Percentiles rank a stretch among this genome's conserved stretches.
Conservation (phyloP, 2,888 invertebrate genomes). For the Scaptomyza tumidula region DNA sequence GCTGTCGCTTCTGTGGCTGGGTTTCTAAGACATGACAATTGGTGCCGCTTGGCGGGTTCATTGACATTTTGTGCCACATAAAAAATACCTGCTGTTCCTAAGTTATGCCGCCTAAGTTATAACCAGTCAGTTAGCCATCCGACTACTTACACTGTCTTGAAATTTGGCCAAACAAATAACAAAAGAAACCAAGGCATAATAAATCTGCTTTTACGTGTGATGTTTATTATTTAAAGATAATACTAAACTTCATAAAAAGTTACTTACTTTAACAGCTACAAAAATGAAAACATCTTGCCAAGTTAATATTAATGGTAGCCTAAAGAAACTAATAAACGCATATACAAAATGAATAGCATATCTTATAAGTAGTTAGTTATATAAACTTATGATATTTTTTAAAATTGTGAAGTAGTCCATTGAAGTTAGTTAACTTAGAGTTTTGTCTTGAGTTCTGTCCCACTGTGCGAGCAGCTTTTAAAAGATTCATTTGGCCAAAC, state of each 20-base stretch:
- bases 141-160: constrained; percentile 30
- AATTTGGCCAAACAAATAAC: too few species aligned
- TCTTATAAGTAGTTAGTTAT: too few species aligned
- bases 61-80: constrained; percentile 76
- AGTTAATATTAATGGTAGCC: neutral
- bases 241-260: neutral
- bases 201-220: neutral
- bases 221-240: neutral
- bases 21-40: constrained; percentile 49
- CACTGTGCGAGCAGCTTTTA: constrained; percentile 47
- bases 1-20: constrained; percentile 28
- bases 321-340: neutral
- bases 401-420: too few species aligned
- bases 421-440: too few species aligned
- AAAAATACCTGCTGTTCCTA: constrained; percentile 62
- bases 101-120: constrained; percentile 64
- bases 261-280: too few species aligned
- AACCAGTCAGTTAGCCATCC: constrained; percentile 47
- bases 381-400: too few species aligned
- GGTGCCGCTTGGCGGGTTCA: constrained; percentile 55
- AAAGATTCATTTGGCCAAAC: constrained; percentile 41
- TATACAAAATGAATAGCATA: too few species aligned
- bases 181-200: constrained; percentile 3
- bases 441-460: neutral
- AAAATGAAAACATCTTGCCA: too few species aligned